Conservation (phyloP, 2,888 invertebrate genomes). For the Sphaerophoria taeniata region DNA sequence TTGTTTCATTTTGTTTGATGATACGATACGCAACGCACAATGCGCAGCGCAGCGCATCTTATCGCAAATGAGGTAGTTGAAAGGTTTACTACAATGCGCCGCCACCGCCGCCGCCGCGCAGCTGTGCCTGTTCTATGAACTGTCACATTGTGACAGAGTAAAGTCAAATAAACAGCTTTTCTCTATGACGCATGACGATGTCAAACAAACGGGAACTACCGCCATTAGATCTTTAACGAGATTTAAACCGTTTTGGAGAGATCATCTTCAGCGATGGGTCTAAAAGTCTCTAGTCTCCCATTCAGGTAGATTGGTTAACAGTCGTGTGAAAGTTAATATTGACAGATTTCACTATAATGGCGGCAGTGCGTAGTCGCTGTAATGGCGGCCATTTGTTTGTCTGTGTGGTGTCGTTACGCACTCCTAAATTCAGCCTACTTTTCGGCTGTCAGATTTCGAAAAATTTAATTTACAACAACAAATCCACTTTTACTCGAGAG, state of each 20-base stretch:
- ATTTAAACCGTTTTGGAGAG: slow-evolving; percentile 19
- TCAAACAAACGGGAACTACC: slow-evolving; percentile 13
- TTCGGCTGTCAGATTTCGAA: slow-evolving; percentile 65
- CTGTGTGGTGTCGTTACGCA: slow-evolving; percentile 57
- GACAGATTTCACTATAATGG: slow-evolving; percentile 42
- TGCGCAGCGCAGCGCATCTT: background rate
- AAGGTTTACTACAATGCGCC: slow-evolving; percentile 3
- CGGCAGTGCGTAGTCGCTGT: background rate
- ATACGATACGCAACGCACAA: slow-evolving; percentile 8
- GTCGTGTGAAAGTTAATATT: slow-evolving; percentile 32
- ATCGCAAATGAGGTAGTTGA: background rate
- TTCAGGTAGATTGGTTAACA: background rate
- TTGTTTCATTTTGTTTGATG: slow-evolving; percentile 6
- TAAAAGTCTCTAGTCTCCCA: no score
- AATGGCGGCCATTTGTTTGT: background rate
- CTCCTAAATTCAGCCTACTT: slow-evolving; percentile 71
- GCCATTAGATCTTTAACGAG: background rate
- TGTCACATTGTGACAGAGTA: slow-evolving; percentile 8
- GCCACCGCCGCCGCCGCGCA: no score
- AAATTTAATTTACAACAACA: slow-evolving; percentile 10
- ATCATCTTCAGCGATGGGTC: slow-evolving; percentile 8
- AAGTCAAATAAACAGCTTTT: slow-evolving; percentile 25
- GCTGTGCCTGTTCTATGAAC: background rate
- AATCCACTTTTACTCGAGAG: slow-evolving; percentile 61
- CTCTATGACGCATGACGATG: slow-evolving; percentile 1